Evolutionary conservation across 2,113 vertebrate genomes (phyloP).

Genomic region (Mastomys natalensis): DNA sequence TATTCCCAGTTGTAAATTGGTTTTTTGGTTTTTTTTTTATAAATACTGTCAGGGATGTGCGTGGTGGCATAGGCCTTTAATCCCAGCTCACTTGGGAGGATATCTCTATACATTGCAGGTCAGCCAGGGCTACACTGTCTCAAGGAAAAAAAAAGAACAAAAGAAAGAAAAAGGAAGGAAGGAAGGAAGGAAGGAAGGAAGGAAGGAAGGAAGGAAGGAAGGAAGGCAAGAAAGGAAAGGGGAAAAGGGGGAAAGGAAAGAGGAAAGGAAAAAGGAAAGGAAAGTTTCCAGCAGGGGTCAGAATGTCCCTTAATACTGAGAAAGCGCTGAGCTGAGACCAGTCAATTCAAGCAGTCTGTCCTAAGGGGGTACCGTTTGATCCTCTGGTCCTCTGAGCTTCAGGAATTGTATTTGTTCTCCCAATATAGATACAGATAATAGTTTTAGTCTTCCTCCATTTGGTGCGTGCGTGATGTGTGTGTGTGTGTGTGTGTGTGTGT

Average conservation of each 20-base stretch:
- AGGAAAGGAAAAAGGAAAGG: no score
- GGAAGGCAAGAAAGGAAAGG: no score
- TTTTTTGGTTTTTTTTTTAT: neutral
- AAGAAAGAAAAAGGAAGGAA: no score
- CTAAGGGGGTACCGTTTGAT: neutral
- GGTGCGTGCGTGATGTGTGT: no score
- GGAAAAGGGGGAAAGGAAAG: rapidly evolving
- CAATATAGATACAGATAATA: neutral
- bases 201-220: no score
- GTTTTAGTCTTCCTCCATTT: neutral
- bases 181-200: no score
- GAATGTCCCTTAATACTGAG: neutral
- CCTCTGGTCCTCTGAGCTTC: neutral
- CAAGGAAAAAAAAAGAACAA: neutral
- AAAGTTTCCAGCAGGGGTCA: neutral
- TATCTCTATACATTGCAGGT: neutral
- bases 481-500: neutral
- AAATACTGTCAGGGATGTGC: neutral
- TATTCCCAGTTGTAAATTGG: neutral
- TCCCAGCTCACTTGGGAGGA: neutral
- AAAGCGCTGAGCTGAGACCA: neutral
- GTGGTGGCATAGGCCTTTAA: neutral
- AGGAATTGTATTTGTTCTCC: neutral
- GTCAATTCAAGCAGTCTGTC: neutral
- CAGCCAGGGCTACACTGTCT: neutral